Percentiles rank a stretch among this genome's conserved stretches.
phyloP scores from a whole-genome alignment of 2,888 invertebrate species.

The Trachelus iudaicus region DNA sequence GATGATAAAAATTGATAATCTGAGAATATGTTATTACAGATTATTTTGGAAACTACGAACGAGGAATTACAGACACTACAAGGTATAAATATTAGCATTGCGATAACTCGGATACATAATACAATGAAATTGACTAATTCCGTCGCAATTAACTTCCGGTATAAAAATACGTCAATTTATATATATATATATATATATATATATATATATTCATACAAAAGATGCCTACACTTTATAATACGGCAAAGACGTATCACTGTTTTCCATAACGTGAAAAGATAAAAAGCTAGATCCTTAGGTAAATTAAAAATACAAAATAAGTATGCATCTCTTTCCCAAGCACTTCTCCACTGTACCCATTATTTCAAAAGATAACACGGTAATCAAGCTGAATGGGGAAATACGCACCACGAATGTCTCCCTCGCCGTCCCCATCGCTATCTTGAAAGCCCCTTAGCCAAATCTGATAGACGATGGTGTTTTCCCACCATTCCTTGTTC shows the following conservation, averaged over 20 bases:
- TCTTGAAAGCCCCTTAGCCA: constrained; percentile 52
- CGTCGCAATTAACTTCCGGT: not conserved
- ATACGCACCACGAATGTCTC: constrained; percentile 49
- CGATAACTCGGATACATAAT: not conserved
- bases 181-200: too few relatives aligned
- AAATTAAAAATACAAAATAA: not conserved
- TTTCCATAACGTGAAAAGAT: not conserved
- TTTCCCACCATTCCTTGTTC: constrained; percentile 48
- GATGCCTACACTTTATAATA: not conserved
- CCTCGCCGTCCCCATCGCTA: constrained; percentile 50
- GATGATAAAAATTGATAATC: too few relatives aligned
- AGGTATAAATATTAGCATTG: not conserved
- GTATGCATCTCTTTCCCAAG: not conserved
- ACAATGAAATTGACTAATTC: not conserved
- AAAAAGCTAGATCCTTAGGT: not conserved
- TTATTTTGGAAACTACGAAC: not conserved
- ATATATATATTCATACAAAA: not conserved
- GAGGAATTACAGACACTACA: not conserved
- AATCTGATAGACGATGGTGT: constrained; percentile 49
- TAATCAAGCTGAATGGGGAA: not conserved
- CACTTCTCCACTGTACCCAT: not conserved
- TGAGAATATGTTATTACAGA: not conserved
- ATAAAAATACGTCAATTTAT: not conserved
- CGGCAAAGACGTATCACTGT: not conserved
- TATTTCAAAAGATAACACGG: not conserved